These are phyloP conservation scores for Meandrusa payeni DNA, from an alignment of 2,888 invertebrate species.

Conservation along the genomic window DNA sequence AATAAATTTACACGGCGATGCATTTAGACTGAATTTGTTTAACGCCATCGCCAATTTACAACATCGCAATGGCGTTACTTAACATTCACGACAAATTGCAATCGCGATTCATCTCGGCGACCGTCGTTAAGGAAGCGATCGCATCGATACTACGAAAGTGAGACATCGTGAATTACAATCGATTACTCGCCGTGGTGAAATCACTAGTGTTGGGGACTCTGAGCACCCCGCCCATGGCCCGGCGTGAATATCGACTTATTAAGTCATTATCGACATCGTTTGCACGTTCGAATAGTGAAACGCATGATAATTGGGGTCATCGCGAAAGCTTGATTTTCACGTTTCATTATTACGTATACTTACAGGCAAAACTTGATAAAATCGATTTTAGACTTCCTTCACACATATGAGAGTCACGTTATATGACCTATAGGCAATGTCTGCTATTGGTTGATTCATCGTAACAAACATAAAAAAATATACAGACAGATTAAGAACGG, in stretches of 20 bases:
- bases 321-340: slow-evolving; percentile 26
- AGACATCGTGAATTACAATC: slow-evolving; percentile 49
- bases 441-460: too few species aligned
- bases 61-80: not conserved
- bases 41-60: slow-evolving; percentile 8
- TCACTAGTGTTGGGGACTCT: slow-evolving; percentile 40
- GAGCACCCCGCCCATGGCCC: slow-evolving; percentile 43
- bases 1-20: too few species aligned
- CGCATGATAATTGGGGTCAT: slow-evolving; percentile 29
- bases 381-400: too few species aligned
- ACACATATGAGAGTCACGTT: too few species aligned
- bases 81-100: slow-evolving; percentile 19
- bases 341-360: slow-evolving; percentile 19
- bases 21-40: too few species aligned
- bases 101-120: slow-evolving; percentile 19
- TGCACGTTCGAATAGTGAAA: slow-evolving; percentile 33
- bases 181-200: slow-evolving; percentile 47
- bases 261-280: slow-evolving; percentile 42
- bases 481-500: too few species aligned
- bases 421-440: too few species aligned
- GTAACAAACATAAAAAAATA: too few species aligned
- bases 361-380: too few species aligned
- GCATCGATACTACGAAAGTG: slow-evolving; percentile 44
- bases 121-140: slow-evolving; percentile 25
- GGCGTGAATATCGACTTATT: slow-evolving; percentile 47